Evolutionary conservation across 2,797 vertebrate species (phyloP).

Genomic region (Periophthalmus magnuspinnatus): DNA sequence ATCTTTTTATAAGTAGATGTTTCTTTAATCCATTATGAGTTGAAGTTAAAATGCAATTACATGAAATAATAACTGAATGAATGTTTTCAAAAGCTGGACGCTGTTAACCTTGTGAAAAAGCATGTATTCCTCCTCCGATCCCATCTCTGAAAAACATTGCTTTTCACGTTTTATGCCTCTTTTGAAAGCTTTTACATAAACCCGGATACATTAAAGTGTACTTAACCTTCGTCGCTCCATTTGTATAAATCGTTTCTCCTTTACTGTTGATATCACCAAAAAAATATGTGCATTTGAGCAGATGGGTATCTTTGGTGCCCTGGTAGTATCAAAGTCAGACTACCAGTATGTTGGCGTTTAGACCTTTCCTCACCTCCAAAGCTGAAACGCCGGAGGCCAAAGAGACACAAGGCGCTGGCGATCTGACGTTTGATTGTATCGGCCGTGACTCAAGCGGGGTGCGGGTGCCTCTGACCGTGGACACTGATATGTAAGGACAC

Average conservation of each 20-base stretch:
- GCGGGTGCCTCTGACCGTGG: constrained; percentile 61
- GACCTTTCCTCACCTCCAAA: constrained; percentile 67
- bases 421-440: constrained; percentile 72
- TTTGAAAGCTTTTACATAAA: constrained; percentile 16
- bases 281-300: constrained; percentile 20
- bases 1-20: background rate
- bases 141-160: constrained; percentile 3
- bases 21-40: background rate
- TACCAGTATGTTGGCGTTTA: constrained; percentile 63
- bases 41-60: constrained; percentile 4
- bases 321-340: constrained; percentile 53
- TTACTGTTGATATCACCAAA: constrained; percentile 18
- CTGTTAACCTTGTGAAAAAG: constrained; percentile 17
- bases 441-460: constrained; percentile 71
- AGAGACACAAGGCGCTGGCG: constrained; percentile 47
- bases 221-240: constrained; percentile 31
- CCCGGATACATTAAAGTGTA: background rate
- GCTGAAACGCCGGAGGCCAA: constrained; percentile 54
- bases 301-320: constrained; percentile 44
- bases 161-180: constrained; percentile 5
- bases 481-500: constrained; percentile 26
- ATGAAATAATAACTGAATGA: background rate
- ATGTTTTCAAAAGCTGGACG: constrained; percentile 1
- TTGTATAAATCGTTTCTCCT: constrained; percentile 16
- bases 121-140: constrained; percentile 1